Percentiles rank a stretch among this genome's conserved stretches.
Evolutionary conservation across 92 coral and sea anemone species (phyloP).

Genomic region (Parazoanthus darwini): DNA sequence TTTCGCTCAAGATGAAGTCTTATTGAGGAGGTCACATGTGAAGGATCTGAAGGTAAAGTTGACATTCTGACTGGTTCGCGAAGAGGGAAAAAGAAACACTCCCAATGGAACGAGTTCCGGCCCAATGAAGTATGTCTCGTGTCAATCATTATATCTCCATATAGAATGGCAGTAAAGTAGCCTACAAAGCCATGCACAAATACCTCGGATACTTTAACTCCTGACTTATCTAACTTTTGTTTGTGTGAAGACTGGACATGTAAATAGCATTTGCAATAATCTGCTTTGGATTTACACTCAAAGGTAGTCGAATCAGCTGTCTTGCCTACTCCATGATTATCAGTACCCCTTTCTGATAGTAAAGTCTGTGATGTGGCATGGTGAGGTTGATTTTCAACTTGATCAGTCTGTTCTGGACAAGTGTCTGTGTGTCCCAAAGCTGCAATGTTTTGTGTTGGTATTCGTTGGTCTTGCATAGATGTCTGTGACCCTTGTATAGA

Average conservation of each 20-base stretch:
- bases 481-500: not conserved
- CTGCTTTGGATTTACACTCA: not conserved
- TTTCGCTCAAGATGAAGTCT: constrained; percentile 18
- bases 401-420: not conserved
- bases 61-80: constrained; percentile 30
- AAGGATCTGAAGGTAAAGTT: not conserved
- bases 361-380: not conserved
- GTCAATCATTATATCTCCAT: constrained; percentile 56
- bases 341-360: not conserved
- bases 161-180: constrained; percentile 51
- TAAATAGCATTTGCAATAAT: constrained; percentile 10
- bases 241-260: not conserved
- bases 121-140: constrained; percentile 46
- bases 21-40: not conserved
- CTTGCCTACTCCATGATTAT: not conserved
- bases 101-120: constrained; percentile 60
- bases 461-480: not conserved
- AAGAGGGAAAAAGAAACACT: constrained; percentile 60
- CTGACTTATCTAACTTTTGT: not conserved
- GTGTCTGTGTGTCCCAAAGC: not conserved
- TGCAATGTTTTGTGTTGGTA: not conserved
- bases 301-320: not conserved
- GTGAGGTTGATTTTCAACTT: not conserved
- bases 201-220: not conserved
- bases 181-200: constrained; percentile 56